A percentile compares a stretch with the other conserved stretches of the same genome.
phyloP scores from a whole-genome alignment of 2,888 invertebrate species.

The Pecten maximus region DNA sequence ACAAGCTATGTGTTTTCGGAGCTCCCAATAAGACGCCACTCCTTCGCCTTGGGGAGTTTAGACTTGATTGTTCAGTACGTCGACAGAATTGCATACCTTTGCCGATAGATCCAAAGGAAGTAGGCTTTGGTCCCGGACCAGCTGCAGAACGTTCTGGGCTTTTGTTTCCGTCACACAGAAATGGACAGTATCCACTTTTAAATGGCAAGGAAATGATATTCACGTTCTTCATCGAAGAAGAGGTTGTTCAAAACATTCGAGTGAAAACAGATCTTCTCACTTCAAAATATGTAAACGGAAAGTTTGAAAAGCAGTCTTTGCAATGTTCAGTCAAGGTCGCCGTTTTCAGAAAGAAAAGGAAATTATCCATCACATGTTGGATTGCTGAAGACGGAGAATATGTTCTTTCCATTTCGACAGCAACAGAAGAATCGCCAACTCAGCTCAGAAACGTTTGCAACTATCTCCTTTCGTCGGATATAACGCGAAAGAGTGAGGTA shows the following conservation, averaged over 20 bases:
- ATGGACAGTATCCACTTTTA: conserved; percentile 55
- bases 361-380: conserved; percentile 44
- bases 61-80: conserved; percentile 51
- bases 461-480: conserved; percentile 55
- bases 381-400: conserved; percentile 55
- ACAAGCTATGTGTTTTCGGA: conserved; percentile 59
- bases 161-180: conserved; percentile 57
- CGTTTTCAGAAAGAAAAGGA: neutral
- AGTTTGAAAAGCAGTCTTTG: conserved; percentile 35
- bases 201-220: conserved; percentile 49
- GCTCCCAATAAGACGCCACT: conserved; percentile 56
- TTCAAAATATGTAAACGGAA: conserved; percentile 36
- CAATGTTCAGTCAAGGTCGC: neutral
- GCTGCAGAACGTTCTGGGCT: conserved; percentile 55
- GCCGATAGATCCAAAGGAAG: conserved; percentile 54
- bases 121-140: conserved; percentile 64
- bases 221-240: conserved; percentile 53
- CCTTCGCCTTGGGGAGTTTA: conserved; percentile 58
- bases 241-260: conserved; percentile 8
- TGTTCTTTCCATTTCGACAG: conserved; percentile 50
- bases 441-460: conserved; percentile 52
- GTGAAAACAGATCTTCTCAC: conserved; percentile 48
- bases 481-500: conserved; percentile 26
- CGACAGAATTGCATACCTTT: conserved; percentile 48
- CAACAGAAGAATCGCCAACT: neutral